phyloP scores from a whole-genome alignment of 2,888 invertebrate species.

The Patella depressa region DNA sequence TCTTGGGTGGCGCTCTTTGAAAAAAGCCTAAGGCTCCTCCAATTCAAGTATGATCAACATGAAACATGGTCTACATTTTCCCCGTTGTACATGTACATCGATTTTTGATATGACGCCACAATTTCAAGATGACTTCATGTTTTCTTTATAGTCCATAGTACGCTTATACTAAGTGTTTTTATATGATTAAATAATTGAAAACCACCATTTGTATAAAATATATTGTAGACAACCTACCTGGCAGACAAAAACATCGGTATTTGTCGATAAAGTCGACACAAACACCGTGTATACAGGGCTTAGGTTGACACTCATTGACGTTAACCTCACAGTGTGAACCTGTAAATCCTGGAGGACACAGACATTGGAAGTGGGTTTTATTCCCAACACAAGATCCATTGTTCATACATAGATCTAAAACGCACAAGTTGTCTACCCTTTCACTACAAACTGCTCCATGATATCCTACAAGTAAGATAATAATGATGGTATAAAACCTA shows the following conservation, averaged over 20 bases:
- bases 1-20: neutral
- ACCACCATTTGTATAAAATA: too few species aligned
- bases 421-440: constrained; percentile 52
- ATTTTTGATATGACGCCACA: too few species aligned
- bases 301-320: constrained; percentile 62
- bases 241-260: constrained; percentile 65
- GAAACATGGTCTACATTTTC: too few species aligned
- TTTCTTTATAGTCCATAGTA: too few species aligned
- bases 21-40: too few species aligned
- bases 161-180: neutral
- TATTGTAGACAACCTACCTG: constrained; percentile 49
- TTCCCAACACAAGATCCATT: constrained; percentile 60
- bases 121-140: too few species aligned
- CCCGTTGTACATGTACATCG: neutral
- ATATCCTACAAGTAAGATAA: constrained; percentile 41
- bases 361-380: constrained; percentile 52
- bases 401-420: constrained; percentile 55
- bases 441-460: constrained; percentile 51
- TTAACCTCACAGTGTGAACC: constrained; percentile 64
- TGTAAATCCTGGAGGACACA: constrained; percentile 54
- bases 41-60: too few species aligned
- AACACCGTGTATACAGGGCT: constrained; percentile 64
- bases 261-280: constrained; percentile 62
- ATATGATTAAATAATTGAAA: neutral
- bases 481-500: neutral